phyloP scores from a whole-genome alignment of 2,888 invertebrate genomes.

The Odontomyia ornata region DNA sequence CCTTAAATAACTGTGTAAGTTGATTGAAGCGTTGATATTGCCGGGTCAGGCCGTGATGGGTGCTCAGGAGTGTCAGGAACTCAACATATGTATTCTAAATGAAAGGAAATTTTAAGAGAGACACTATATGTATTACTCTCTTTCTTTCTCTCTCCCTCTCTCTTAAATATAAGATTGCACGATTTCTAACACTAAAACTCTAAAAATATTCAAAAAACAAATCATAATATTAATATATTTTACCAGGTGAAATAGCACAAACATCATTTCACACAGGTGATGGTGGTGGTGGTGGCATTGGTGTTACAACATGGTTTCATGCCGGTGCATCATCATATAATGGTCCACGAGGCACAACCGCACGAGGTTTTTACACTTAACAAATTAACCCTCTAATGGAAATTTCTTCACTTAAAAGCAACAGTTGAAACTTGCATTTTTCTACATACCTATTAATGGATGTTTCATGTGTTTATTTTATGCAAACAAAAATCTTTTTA shows the following conservation, averaged over 20 bases:
- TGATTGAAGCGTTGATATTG: too few species aligned
- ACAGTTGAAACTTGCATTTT: not conserved
- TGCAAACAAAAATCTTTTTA: not conserved
- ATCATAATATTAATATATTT: constrained; percentile 12
- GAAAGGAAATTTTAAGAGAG: too few species aligned
- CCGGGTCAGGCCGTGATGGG: too few species aligned
- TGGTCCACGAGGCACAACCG: constrained; percentile 39
- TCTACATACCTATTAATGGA: not conserved
- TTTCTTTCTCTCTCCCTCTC: too few species aligned
- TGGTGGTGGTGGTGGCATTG: constrained; percentile 53
- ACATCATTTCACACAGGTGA: constrained; percentile 54
- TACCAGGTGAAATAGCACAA: constrained; percentile 58
- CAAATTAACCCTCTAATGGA: constrained; percentile 5
- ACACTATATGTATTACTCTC: too few species aligned
- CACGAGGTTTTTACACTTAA: constrained; percentile 39
- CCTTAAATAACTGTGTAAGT: too few species aligned
- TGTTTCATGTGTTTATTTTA: not conserved
- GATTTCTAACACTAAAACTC: too few species aligned
- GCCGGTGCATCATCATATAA: constrained; percentile 58
- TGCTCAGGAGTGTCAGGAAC: too few species aligned
- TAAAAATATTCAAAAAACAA: not conserved
- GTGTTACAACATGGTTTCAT: constrained; percentile 65
- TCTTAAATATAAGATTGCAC: too few species aligned
- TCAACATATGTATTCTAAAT: too few species aligned
- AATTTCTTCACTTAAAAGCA: not conserved